Evolutionary conservation across 2,797 vertebrate genomes (phyloP).

Genomic region (Crocodylus rhombifer): DNA sequence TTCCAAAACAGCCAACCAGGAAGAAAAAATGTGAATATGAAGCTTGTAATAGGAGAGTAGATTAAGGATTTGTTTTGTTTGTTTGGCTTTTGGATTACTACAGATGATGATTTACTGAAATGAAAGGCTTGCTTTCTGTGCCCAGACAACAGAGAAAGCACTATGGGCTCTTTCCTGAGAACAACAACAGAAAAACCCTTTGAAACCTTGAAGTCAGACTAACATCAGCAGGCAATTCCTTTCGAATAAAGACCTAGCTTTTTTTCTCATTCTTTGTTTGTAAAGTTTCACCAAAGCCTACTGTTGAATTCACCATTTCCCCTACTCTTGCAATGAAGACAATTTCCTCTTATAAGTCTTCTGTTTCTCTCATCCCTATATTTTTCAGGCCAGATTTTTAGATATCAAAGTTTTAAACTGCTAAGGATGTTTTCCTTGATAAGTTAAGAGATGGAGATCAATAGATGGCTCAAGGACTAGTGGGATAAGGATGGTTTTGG

Average conservation of each 20-base stretch:
- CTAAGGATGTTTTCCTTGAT: too few relatives aligned
- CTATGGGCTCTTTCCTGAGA: neutral
- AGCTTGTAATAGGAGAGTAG: neutral
- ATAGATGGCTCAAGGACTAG: too few relatives aligned
- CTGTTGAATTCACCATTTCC: neutral
- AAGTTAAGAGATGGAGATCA: too few relatives aligned
- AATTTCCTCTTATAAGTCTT: neutral
- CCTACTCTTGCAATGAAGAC: neutral
- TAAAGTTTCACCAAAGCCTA: neutral
- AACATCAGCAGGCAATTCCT: neutral
- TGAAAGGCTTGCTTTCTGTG: neutral
- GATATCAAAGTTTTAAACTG: too few relatives aligned
- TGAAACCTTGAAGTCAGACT: neutral
- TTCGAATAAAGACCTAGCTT: neutral
- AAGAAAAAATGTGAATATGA: fast-evolving
- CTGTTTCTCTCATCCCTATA: fast-evolving
- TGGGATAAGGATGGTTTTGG: too few relatives aligned
- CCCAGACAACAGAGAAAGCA: neutral
- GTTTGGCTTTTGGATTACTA: neutral
- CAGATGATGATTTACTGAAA: neutral
- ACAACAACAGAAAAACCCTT: neutral
- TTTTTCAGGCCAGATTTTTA: neutral
- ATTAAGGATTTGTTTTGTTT: neutral
- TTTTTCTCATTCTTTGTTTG: neutral
- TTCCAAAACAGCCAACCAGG: neutral